Evolutionary conservation across 1,140 invertebrate species (phyloP), one percentile per base, ranked within the genome.

Genomic region (Magallana ariakensis): DNA sequence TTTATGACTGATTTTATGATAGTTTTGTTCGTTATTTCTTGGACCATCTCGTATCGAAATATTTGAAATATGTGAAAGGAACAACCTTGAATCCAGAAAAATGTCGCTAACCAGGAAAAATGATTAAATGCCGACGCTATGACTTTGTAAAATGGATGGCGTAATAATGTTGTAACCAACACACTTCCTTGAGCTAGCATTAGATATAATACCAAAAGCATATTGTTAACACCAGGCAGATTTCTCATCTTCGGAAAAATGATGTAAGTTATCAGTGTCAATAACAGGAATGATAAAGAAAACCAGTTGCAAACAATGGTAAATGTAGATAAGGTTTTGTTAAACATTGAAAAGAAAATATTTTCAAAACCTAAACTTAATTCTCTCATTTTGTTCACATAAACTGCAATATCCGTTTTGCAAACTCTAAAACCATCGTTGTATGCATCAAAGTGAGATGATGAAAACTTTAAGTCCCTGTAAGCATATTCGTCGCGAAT

Each of bases 31-130:
- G 15, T 16, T 46, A 22, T n/a, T 66, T 53, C 19, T n/a, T 53
- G 5, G 10, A 19, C n/a, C 33, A 55, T 15, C 19, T 66, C 46
- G 26, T 70, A 9, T 13, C 26, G 19, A 54, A 95, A 95, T 4
- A 97, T 98, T 1, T 66, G 60, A 54, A 83, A 91, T 89, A 91
- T 91, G 82, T 92, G 88, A 80, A 87, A 89, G 11, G 98, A 98
- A 97, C 99, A 98, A 60, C 97, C 97, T 95, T 97, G 98, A 87
- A 98, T 97, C 97, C 98, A 98, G 94, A 98, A 98, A 95, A 98
- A 98, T 80, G 97, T 97, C 26, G 97, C 96, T 92, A 99, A 95
- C 95, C 98, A 98, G 94, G 97, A 97, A 95, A 98, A 98, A 93
- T 98, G 98, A 95, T 97, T 97, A 89, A 96, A 94, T 84, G 97